Base-by-base conservation (phyloP, 1,140 invertebrate genomes). In the Calycopis cecrops region DNA sequence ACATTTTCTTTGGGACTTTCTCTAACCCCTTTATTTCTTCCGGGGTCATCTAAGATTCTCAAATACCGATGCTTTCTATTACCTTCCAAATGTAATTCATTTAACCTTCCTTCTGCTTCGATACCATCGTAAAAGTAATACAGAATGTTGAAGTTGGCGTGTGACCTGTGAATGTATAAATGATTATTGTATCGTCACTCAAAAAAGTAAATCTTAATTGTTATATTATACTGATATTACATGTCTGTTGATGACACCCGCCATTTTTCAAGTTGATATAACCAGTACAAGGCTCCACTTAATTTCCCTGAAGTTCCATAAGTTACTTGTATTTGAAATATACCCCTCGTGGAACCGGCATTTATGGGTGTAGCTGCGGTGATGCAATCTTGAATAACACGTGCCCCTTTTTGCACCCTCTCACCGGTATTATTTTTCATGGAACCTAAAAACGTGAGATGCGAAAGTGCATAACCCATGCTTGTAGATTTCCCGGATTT, bases 51-150 rank as follows among this genome's bases (percentile, higher is more conserved):
- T 16, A 88, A 81, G 59, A 92, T 90, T 61, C 93, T 88, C 21
- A 98, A 85, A 74, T 97, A 98, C 40, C 94, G 91, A 76, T 97
- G 94, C 35, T 92, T 91, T 68, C 94, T 92, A 40, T 92, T 91
- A 1, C 88, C 73, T 50, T 92, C 90, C 17, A 96, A 73, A 44
- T 81, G 76, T 59, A 93, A 93, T 44, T 92, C 88, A 37, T 90
- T 84, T 14, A 94, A 78, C 65, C 90, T 89, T 49, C 90, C 90
- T 1, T 88, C 86, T 7, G 90, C 86, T 63, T 92, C 91, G 62
- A 97, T 88, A 0, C 92, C 93, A 71, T 97, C 95, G 76, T 95
- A 95, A 56, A 97, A 92, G 68, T 96, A 97, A 82, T 97, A 97
- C 54, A 98, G 92, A 8, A 96, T 91, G 77, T 97, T 93, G 76